Percentiles rank a stretch among this genome's conserved stretches.
phyloP scores from a whole-genome alignment of 35 echinoderm and acorn worm species.

The Lytechinus variegatus region DNA sequence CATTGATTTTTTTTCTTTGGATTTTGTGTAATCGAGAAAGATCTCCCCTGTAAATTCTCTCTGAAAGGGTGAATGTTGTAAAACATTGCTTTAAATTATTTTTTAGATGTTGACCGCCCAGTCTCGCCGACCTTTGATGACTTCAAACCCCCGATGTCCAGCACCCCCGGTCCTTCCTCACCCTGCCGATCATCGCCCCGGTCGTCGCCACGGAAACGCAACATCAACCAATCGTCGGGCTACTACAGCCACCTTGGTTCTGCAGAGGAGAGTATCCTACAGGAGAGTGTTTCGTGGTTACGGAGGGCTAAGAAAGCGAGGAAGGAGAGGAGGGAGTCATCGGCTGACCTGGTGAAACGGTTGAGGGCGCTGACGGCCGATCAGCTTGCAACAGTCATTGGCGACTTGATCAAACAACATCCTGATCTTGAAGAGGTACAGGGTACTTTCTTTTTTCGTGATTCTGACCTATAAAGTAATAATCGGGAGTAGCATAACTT shows the following conservation, averaged over 20 bases:
- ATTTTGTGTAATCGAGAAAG: too few relatives aligned
- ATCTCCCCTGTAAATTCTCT: too few relatives aligned
- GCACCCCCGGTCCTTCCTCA: conserved; percentile 25
- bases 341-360: background rate
- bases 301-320: conserved; percentile 25
- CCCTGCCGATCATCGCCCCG: background rate
- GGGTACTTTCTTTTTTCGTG: background rate
- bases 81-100: too few relatives aligned
- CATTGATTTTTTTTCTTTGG: too few relatives aligned
- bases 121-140: conserved; percentile 10
- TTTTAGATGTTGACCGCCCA: background rate
- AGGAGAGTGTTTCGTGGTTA: conserved; percentile 45
- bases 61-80: too few relatives aligned
- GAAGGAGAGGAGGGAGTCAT: background rate
- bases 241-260: background rate
- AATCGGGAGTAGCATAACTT: too few relatives aligned
- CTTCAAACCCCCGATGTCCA: background rate
- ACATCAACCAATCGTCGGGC: conserved; percentile 20
- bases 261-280: background rate
- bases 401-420: background rate
- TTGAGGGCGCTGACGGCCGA: background rate
- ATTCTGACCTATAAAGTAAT: too few relatives aligned
- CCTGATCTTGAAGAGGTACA: conserved; percentile 36
- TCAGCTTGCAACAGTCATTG: background rate
- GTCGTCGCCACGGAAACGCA: conserved; percentile 28